Percentiles rank a stretch among this genome's conserved stretches.
Evolutionary conservation across 64 coral and sea anemone species (phyloP).

Genomic region (Stichodactyla mertensii): DNA sequence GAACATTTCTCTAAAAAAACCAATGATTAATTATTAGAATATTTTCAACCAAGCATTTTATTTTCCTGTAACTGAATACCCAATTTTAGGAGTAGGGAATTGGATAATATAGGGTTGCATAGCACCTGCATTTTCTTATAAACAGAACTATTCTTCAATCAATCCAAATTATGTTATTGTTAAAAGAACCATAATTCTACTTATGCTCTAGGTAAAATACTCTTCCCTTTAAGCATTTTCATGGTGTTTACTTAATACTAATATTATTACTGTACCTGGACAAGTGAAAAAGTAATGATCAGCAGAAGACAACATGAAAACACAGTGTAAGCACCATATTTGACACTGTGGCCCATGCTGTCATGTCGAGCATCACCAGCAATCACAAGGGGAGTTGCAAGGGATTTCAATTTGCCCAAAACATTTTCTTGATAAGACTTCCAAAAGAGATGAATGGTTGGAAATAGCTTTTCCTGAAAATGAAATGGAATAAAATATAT

Average conservation of each 20-base stretch:
- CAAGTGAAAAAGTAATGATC: neutral
- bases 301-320: conserved; percentile 8
- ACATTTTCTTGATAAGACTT: conserved; percentile 18
- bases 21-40: conserved; percentile 1
- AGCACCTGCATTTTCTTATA: neutral
- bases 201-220: neutral
- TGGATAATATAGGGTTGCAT: neutral
- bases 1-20: conserved; percentile 40
- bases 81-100: neutral
- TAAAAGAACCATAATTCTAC: neutral
- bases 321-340: conserved; percentile 42
- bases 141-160: neutral
- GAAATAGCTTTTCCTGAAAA: conserved; percentile 29
- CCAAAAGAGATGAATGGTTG: conserved; percentile 18
- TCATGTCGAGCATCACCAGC: conserved; percentile 29
- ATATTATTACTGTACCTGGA: neutral
- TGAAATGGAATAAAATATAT: neutral
- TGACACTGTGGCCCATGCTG: conserved; percentile 32
- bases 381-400: neutral
- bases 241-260: too few species aligned
- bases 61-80: neutral
- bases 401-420: conserved; percentile 6
- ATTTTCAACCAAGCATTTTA: neutral
- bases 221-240: too few species aligned
- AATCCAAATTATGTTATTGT: neutral